Base-by-base conservation (phyloP, 2,888 invertebrate species). In the Teinopalpus imperialis region DNA sequence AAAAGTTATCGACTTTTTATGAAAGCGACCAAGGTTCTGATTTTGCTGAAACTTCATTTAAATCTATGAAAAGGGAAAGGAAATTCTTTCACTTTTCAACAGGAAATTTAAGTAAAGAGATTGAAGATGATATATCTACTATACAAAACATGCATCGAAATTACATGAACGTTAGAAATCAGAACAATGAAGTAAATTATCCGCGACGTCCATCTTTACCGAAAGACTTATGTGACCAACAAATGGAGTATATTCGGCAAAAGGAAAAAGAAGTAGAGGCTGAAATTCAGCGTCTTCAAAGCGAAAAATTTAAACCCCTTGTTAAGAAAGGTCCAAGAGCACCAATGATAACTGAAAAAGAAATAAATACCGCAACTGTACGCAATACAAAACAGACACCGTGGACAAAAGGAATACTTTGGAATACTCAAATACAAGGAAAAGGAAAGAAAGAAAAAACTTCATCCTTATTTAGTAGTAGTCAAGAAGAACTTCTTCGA, bases 401-500 rank as follows among this genome's bases (percentile, higher is more conserved):
- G n/a, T 76, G 76, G 45, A 82, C 81, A 57, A 86, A 83, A 41
- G 90, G 91, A 55, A 74, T 81, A 36, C 77, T 81, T 5, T 73
- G 59, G 48, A 73, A 48, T 23, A 50, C 49, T 56, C 61, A 47
- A 53, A 43, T 42, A 50, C 57, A 3, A 62, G 61, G 52, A 66
- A 67, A 59, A 53, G 47, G 32, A 35, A 57, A 52, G 46, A 63
- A 60, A 47, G 60, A 63, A 31, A 81, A 76, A 57, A 48, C 81
- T 12, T 73, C 74, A 12, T 73, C 78, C 29, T 57, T 74, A 46
- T 82, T 92, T 26, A 90, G 89, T 5, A 91, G 92, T 4, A 93
- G 93, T 34, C 94, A 95, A 70, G 92, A 92, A 51, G 94, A 95
- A 72, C 86, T 91, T 27, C 92, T 94, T 59, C 91, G 95, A 3